phyloP scores from a whole-genome alignment of 2,113 vertebrate species.

The Phaethon lepturus region DNA sequence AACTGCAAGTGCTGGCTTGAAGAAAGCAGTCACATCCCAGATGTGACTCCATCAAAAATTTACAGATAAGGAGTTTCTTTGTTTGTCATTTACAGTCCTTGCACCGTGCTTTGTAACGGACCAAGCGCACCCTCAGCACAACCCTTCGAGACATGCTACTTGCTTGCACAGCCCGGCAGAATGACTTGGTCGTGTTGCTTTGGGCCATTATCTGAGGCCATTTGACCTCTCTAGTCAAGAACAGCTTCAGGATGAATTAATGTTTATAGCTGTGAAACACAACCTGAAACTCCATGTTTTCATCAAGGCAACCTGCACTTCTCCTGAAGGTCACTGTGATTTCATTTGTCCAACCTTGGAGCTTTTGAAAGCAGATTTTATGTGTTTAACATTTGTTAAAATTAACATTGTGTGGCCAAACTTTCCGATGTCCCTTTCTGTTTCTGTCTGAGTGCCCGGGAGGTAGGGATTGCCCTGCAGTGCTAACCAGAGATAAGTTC shows the following conservation, averaged over 20 bases:
- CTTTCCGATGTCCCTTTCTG: not conserved
- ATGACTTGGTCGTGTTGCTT: not conserved
- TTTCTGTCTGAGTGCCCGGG: rapidly evolving
- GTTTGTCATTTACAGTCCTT: not conserved
- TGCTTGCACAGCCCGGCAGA: not conserved
- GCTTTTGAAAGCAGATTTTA: not conserved
- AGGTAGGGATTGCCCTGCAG: not conserved
- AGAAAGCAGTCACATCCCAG: not conserved
- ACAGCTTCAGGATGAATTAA: not conserved
- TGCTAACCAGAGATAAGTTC: not conserved
- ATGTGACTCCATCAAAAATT: not conserved
- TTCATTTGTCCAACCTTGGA: not conserved
- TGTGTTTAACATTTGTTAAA: not conserved
- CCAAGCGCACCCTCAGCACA: not conserved
- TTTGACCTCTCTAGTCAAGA: not conserved
- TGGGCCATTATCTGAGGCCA: not conserved
- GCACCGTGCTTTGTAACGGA: not conserved
- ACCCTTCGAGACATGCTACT: not conserved
- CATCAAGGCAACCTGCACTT: not conserved
- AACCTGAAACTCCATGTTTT: not conserved
- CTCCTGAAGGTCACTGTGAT: not conserved
- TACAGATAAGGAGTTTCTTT: not conserved
- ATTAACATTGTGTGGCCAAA: not conserved
- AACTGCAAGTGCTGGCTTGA: not conserved
- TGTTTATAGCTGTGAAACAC: not conserved